phyloP scores from a whole-genome alignment of 35 echinoderm and acorn worm species.

The Anneissia japonica region DNA sequence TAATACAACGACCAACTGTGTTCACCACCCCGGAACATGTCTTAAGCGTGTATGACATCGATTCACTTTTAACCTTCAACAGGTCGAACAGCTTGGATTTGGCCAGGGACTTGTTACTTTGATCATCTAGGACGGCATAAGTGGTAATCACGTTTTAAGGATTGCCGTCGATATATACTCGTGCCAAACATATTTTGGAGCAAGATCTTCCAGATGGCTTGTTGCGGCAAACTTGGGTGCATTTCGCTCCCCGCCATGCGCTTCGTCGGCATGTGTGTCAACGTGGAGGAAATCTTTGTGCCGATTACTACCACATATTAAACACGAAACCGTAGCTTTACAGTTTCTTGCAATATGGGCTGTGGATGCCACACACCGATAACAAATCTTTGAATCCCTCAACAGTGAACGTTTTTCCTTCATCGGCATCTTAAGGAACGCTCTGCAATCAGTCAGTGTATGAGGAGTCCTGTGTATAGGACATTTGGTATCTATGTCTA shows the following conservation, averaged over 20 bases:
- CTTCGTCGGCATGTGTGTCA: too few relatives aligned
- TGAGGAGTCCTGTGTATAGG: conserved; percentile 34
- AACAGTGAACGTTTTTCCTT: not conserved
- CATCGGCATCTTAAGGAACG: conserved; percentile 6
- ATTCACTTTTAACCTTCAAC: too few relatives aligned
- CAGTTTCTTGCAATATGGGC: not conserved
- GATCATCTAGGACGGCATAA: conserved; percentile 39
- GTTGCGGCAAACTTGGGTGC: conserved; percentile 28
- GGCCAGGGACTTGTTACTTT: conserved; percentile 35
- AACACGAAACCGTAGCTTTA: not conserved
- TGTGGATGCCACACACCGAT: not conserved
- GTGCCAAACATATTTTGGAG: conserved; percentile 37
- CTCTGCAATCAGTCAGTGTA: conserved; percentile 31
- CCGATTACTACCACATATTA: conserved; percentile 18
- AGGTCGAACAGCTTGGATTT: conserved; percentile 22
- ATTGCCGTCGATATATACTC: conserved; percentile 19
- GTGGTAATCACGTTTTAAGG: conserved; percentile 5
- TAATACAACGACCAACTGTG: too few relatives aligned
- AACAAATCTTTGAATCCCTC: not conserved
- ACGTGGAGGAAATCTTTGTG: conserved; percentile 16
- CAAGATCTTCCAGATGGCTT: conserved; percentile 35
- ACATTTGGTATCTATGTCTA: not conserved
- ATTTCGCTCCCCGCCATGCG: too few relatives aligned
- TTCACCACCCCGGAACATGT: too few relatives aligned
- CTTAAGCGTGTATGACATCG: too few relatives aligned